These are phyloP conservation scores for Pemphredon lugubris DNA, from an alignment of 2,888 invertebrate genomes.

Conservation along the genomic window DNA sequence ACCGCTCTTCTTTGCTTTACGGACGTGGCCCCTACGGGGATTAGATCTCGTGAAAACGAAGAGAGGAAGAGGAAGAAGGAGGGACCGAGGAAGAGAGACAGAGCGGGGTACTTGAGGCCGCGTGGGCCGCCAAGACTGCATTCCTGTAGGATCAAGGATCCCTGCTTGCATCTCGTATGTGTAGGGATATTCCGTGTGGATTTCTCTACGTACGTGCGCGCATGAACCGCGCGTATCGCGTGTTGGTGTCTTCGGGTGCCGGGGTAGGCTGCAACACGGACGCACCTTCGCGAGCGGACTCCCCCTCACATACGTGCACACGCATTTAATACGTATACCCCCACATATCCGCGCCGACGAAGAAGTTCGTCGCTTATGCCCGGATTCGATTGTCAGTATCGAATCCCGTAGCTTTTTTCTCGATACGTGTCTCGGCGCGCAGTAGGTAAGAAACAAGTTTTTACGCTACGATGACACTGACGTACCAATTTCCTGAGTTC, in stretches of 20 bases:
- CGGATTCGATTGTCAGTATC: constrained; percentile 59
- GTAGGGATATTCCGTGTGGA: constrained; percentile 2
- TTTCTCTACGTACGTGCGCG: constrained; percentile 38
- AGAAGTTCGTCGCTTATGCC: constrained; percentile 43
- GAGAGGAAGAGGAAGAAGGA: constrained; percentile 5
- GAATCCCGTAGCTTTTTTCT: constrained; percentile 42
- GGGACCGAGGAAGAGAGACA: constrained; percentile 32
- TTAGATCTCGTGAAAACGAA: constrained; percentile 70
- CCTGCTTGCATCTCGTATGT: constrained; percentile 63
- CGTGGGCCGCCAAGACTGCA: constrained; percentile 79
- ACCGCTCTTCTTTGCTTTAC: constrained; percentile 53
- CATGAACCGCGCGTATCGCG: constrained; percentile 29
- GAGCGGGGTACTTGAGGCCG: constrained; percentile 69
- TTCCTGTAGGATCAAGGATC: constrained; percentile 80
- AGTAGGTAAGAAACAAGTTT: constrained; percentile 54
- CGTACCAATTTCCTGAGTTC: constrained; percentile 61
- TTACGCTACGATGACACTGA: constrained; percentile 59
- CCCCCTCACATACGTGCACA: constrained; percentile 16
- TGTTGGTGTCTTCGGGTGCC: constrained; percentile 13
- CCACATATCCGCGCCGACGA: constrained; percentile 15
- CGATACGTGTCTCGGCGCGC: constrained; percentile 23
- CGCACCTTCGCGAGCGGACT: constrained; percentile 18
- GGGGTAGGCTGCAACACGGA: constrained; percentile 1
- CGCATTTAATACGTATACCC: constrained; percentile 7
- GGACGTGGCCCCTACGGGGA: constrained; percentile 70